Evolutionary conservation across 2,113 vertebrate species (phyloP).

Genomic region (Albula glossodonta): DNA sequence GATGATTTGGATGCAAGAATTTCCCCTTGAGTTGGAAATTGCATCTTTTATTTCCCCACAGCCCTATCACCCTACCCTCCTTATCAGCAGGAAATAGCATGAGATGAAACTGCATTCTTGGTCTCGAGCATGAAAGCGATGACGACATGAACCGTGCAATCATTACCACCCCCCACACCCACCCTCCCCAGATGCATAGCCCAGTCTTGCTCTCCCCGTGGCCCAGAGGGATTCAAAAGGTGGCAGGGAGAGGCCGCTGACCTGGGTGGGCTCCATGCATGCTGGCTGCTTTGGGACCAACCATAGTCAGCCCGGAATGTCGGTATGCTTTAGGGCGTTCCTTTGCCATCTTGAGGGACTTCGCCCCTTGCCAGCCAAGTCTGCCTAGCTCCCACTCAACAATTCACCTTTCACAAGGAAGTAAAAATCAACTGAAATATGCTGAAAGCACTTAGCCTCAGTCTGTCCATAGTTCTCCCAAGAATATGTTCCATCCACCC

Average conservation of each 20-base stretch:
- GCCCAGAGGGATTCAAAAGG: conserved; percentile 64
- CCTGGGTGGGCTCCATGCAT: conserved; percentile 70
- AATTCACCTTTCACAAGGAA: not conserved
- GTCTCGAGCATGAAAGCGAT: conserved; percentile 66
- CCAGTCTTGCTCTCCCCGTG: conserved; percentile 66
- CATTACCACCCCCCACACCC: conserved; percentile 48
- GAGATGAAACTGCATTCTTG: conserved; percentile 69
- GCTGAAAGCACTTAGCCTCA: not conserved
- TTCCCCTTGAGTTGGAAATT: not conserved
- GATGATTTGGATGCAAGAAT: not conserved
- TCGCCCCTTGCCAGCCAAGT: not conserved
- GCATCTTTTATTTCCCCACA: not conserved
- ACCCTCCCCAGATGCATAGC: conserved; percentile 65
- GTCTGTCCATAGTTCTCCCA: not conserved
- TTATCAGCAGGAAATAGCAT: conserved; percentile 77
- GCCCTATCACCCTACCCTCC: conserved; percentile 36
- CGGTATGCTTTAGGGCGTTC: conserved; percentile 56
- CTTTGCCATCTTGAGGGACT: not conserved
- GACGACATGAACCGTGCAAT: conserved; percentile 57
- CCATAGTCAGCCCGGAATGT: conserved; percentile 69
- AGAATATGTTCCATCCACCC: not conserved
- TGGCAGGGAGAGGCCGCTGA: conserved; percentile 53
- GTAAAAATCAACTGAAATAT: not conserved
- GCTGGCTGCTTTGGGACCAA: conserved; percentile 58
- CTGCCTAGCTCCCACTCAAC: not conserved